A percentile compares a stretch with the other conserved stretches of the same genome.
Conservation (phyloP, 2,888 invertebrate genomes). For the Clunio marinus region DNA sequence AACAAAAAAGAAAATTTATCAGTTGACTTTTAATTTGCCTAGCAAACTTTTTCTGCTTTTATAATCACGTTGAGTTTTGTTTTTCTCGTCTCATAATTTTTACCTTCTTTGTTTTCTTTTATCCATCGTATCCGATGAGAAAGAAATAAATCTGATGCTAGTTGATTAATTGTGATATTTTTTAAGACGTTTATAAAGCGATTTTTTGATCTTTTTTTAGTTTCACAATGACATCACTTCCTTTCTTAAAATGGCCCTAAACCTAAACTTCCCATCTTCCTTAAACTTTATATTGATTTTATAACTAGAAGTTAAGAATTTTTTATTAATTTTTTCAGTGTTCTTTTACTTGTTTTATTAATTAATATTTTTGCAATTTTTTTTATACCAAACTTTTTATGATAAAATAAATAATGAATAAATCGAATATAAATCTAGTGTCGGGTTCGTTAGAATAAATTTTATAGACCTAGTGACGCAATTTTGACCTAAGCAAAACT, state of each 20-base stretch:
- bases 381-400: constrained; percentile 13
- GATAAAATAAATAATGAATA: too few species aligned
- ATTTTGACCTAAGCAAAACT: not conserved
- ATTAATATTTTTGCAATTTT: constrained; percentile 18
- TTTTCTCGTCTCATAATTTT: not conserved
- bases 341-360: constrained; percentile 5
- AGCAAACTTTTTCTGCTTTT: not conserved
- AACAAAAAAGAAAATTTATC: not conserved
- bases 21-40: not conserved
- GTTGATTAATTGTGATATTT: constrained; percentile 34
- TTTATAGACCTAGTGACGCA: not conserved
- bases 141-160: constrained; percentile 1
- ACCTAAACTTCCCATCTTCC: not conserved
- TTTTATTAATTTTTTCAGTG: not conserved
- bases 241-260: not conserved
- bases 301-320: not conserved
- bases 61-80: not conserved
- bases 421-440: constrained; percentile 13
- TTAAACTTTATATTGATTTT: constrained; percentile 7
- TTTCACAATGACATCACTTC: too few species aligned
- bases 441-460: not conserved
- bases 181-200: constrained; percentile 29
- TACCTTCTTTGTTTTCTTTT: not conserved
- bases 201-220: too few species aligned
- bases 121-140: not conserved